Evolutionary conservation across 2,888 invertebrate species (phyloP).

Genomic region (Morinoia aosen): DNA sequence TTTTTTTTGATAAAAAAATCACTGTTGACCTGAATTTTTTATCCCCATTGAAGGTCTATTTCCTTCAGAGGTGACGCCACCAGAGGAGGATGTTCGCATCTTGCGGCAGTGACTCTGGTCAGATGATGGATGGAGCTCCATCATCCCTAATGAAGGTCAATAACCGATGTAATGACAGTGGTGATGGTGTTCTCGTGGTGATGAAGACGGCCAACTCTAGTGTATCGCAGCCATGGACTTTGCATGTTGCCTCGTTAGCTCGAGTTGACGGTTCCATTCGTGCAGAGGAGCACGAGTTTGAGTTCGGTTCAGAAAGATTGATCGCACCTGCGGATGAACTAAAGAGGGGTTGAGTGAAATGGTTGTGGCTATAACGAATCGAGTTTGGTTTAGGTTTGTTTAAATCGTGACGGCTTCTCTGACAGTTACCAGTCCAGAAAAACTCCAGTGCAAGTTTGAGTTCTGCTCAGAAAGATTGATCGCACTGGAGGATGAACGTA

Average conservation of each 20-base stretch:
- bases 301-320: neutral
- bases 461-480: neutral
- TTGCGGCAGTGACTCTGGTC: neutral
- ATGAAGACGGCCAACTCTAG: neutral
- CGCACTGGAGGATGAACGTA: neutral
- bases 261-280: neutral
- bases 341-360: neutral
- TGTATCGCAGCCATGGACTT: neutral
- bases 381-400: neutral
- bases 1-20: neutral
- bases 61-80: neutral
- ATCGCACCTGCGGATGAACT: neutral
- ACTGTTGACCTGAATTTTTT: neutral
- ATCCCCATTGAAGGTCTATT: neutral
- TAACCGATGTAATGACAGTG: constrained; percentile 32
- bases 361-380: neutral
- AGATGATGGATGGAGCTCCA: constrained; percentile 30
- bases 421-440: neutral
- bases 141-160: constrained; percentile 40
- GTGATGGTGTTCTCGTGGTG: constrained; percentile 7
- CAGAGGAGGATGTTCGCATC: neutral
- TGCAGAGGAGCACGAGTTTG: neutral
- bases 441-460: neutral
- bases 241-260: neutral
- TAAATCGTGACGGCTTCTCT: neutral